Conservation (phyloP, 2,113 vertebrate species). For the Takifugu flavidus region DNA sequence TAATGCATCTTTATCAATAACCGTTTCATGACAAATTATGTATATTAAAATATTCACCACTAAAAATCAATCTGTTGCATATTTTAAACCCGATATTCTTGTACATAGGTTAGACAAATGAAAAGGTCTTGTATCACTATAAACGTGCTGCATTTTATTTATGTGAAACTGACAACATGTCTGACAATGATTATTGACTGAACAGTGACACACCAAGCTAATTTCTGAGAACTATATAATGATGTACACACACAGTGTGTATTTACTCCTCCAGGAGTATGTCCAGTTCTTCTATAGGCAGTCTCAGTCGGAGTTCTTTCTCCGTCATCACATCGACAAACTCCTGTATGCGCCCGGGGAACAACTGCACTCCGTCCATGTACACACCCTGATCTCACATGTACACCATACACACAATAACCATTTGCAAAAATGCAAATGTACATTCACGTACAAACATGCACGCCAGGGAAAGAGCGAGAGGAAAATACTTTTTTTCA, state of each 20-base stretch:
- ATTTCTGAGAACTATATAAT: constrained; percentile 11
- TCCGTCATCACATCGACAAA: constrained; percentile 86
- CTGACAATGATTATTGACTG: constrained; percentile 39
- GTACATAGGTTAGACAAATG: too few species aligned
- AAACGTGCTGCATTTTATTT: too few species aligned
- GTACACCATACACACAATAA: not conserved
- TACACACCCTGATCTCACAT: constrained; percentile 78
- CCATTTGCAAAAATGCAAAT: constrained; percentile 10
- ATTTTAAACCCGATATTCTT: too few species aligned
- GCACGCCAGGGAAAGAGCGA: constrained; percentile 3
- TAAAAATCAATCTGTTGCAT: too few species aligned
- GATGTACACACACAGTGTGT: constrained; percentile 12
- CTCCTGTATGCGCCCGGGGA: constrained; percentile 84
- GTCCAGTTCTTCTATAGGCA: constrained; percentile 89
- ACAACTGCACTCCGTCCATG: constrained; percentile 84
- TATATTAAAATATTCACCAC: too few species aligned
- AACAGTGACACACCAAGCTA: not conserved
- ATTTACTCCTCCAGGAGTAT: constrained; percentile 85
- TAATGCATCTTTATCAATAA: too few species aligned
- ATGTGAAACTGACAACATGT: not conserved
- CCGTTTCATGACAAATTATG: too few species aligned
- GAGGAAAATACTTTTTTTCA: not conserved
- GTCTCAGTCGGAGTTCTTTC: constrained; percentile 85
- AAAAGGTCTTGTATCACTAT: too few species aligned
- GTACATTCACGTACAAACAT: constrained; percentile 9